phyloP scores from a whole-genome alignment of 2,888 invertebrate genomes.

The Pyrocoelia pectoralis region DNA sequence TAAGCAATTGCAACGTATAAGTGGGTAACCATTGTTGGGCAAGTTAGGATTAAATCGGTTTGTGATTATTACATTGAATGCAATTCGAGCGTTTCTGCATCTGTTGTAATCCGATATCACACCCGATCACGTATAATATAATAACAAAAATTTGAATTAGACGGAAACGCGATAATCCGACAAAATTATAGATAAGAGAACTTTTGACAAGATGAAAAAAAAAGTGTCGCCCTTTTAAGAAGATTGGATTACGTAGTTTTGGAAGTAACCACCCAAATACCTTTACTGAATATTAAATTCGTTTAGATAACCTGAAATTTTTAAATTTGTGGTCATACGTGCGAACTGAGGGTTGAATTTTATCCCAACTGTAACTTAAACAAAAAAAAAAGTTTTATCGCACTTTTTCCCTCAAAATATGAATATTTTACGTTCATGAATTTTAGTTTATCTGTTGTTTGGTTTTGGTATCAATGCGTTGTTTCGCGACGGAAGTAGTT shows the following conservation, averaged over 20 bases:
- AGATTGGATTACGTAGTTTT: constrained; percentile 22
- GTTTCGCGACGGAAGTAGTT: too few relatives aligned
- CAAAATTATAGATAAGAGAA: constrained; percentile 45
- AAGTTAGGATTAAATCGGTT: constrained; percentile 45
- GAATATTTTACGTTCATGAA: too few relatives aligned
- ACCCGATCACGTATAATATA: constrained; percentile 44
- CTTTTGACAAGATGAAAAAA: constrained; percentile 12
- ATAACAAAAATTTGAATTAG: constrained; percentile 47
- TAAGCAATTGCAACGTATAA: constrained; percentile 48
- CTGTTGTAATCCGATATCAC: constrained; percentile 53
- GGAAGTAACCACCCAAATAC: constrained; percentile 8
- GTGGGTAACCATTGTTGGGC: constrained; percentile 49
- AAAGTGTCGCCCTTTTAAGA: constrained; percentile 33
- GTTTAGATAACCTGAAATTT: background rate
- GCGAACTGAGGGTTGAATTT: background rate
- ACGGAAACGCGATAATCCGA: constrained; percentile 47
- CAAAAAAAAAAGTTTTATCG: background rate
- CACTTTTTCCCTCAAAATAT: too few relatives aligned
- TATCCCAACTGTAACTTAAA: background rate
- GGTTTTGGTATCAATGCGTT: too few relatives aligned
- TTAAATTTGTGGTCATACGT: constrained; percentile 2
- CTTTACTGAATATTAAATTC: constrained; percentile 7
- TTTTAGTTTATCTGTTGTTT: too few relatives aligned
- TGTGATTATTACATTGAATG: constrained; percentile 38
- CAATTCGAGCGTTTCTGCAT: constrained; percentile 49